Base-by-base conservation (phyloP, 2,888 invertebrate species). In the Agrotis ipsilon region DNA sequence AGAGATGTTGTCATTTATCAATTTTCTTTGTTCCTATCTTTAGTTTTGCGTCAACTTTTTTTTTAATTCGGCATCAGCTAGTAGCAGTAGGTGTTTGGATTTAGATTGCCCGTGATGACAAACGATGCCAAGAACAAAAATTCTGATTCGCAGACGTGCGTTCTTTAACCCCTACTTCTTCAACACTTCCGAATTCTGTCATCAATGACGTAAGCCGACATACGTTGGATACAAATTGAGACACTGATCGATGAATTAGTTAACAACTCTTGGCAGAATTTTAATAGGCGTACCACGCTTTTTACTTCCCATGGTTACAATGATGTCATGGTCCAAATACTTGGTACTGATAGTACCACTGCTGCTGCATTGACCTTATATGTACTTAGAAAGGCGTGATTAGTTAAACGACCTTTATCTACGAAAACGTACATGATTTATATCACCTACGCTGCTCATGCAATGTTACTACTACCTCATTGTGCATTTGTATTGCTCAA, bases 301-400 rank as follows among this genome's bases (percentile, higher is more conserved):
- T 46, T 24, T 72, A 65, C 54, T 68, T 67, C 72, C 75, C 62
- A 51, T 68, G 32, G 43, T 9, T 61, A 58, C 78, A 86, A 75
- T 68, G 74, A 84, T 79, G 86, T 86, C 86, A 83, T 87, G 88
- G 84, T 80, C 84, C 81, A 86, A 87, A 89, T 88, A 84, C 82
- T 84, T 74, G 66, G 73, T 75, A 72, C 75, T 27, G 71, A 69
- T 81, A 78, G 82, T 84, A 83, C 80, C 75, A 85, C 68, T 83
- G 82, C 86, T 87, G 84, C 83, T 88, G 78, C 80, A 78, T 77
- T 87, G 91, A 90, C 92, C 92, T 92, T 90, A 77, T 83, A 66
- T 58, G 74, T 83, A 86, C 88, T 91, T 92, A 91, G 93, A 92
- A 92, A 92, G 92, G 91, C 87, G 83, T 87, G 84, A 87, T 79